These are phyloP conservation scores for Amitus sp. DNA, from an alignment of 2,888 invertebrate genomes.

Conservation along the genomic window DNA sequence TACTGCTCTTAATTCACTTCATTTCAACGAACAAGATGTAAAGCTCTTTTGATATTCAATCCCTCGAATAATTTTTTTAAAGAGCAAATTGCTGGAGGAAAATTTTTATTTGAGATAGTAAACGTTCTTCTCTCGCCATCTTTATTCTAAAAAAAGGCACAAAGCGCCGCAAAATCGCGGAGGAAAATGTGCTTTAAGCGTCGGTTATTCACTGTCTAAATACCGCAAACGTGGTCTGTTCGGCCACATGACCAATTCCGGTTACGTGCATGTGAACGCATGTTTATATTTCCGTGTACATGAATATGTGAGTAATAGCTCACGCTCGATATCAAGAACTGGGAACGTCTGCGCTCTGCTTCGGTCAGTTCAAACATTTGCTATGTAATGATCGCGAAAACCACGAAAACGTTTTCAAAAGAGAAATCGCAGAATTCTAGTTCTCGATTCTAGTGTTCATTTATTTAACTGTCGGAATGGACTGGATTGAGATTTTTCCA, in stretches of 20 bases:
- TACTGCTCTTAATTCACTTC: no score
- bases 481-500: not conserved
- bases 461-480: no score
- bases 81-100: not conserved
- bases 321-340: constrained; percentile 17
- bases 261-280: constrained; percentile 9
- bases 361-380: constrained; percentile 6
- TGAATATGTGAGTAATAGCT: constrained; percentile 16
- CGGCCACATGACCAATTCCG: constrained; percentile 14
- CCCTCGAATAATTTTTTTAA: no score
- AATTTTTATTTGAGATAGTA: not conserved
- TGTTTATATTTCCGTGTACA: constrained; percentile 17
- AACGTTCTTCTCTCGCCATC: no score
- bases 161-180: not conserved
- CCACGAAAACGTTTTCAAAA: not conserved
- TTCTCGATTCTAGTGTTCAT: no score
- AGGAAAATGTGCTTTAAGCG: not conserved
- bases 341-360: constrained; percentile 11
- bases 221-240: constrained; percentile 9
- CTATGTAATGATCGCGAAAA: not conserved
- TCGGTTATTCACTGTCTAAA: constrained; percentile 7
- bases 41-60: no score
- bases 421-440: no score
- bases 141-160: not conserved
- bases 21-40: no score